Conservation (phyloP, 1,140 invertebrate genomes). For the Trichonephila clavipes region DNA sequence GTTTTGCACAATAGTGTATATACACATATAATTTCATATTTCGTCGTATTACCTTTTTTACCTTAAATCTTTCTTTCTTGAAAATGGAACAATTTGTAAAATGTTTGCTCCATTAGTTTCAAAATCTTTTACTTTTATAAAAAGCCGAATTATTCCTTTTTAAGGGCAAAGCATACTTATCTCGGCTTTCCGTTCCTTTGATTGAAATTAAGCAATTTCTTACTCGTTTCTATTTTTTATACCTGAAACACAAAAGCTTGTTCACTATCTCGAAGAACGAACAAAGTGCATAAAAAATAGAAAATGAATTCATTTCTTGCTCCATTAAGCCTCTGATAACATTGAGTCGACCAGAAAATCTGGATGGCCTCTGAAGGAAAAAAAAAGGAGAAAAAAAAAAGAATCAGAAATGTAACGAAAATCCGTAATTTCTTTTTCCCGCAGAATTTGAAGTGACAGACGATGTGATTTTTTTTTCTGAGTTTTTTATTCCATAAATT, state of each 20-base stretch:
- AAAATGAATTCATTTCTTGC: conserved; percentile 31
- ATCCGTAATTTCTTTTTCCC: conserved; percentile 18
- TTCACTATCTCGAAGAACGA: not conserved
- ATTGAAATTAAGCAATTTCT: not conserved
- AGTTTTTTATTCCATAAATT: not conserved
- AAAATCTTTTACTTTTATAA: too few relatives aligned
- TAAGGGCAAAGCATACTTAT: too few relatives aligned
- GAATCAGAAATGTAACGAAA: not conserved
- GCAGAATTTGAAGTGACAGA: not conserved
- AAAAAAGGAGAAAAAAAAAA: too few relatives aligned
- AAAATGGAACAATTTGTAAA: too few relatives aligned
- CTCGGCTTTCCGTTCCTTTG: not conserved
- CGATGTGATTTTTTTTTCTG: not conserved
- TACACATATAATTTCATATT: too few relatives aligned
- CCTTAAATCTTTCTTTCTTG: too few relatives aligned
- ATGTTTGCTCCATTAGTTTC: too few relatives aligned
- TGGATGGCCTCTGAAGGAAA: not conserved
- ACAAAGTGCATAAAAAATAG: not conserved
- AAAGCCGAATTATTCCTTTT: too few relatives aligned
- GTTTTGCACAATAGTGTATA: too few relatives aligned
- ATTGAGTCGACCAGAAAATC: conserved; percentile 31
- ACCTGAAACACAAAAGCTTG: not conserved
- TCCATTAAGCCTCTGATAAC: conserved; percentile 17
- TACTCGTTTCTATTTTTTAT: not conserved
- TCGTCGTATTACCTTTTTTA: too few relatives aligned